Percentiles rank a stretch among this genome's conserved stretches.
Conservation (phyloP, 2,888 invertebrate species). For the Desoria tigrina region DNA sequence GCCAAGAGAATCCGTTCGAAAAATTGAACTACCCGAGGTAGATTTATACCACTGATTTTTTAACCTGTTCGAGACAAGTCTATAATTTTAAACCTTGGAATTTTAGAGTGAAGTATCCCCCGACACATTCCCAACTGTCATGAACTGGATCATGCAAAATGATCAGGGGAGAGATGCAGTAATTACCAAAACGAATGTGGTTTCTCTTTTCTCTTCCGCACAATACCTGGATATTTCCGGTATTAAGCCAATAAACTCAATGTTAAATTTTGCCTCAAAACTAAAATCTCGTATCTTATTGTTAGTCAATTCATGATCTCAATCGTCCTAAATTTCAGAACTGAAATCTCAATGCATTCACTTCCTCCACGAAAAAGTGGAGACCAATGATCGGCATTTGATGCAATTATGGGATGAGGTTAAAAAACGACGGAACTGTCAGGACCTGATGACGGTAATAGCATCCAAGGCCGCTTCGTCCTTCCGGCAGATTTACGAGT, state of each 20-base stretch:
- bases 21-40: slow-evolving; percentile 46
- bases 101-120: slow-evolving; percentile 28
- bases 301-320: too few relatives aligned
- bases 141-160: slow-evolving; percentile 51
- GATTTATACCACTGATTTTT: slow-evolving; percentile 1
- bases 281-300: background rate
- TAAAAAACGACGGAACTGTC: slow-evolving; percentile 26
- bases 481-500: slow-evolving; percentile 42
- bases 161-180: slow-evolving; percentile 27
- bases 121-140: slow-evolving; percentile 42
- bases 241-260: slow-evolving; percentile 2
- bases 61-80: too few relatives aligned
- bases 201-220: slow-evolving; percentile 39
- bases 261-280: background rate
- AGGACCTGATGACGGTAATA: slow-evolving; percentile 38
- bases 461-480: slow-evolving; percentile 39
- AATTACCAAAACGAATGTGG: slow-evolving; percentile 41
- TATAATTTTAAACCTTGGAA: too few relatives aligned
- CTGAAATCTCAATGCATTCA: slow-evolving; percentile 41
- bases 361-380: slow-evolving; percentile 40
- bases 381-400: slow-evolving; percentile 39
- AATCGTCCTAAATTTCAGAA: slow-evolving; percentile 28
- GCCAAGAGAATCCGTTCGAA: slow-evolving; percentile 36
- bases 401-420: slow-evolving; percentile 47
- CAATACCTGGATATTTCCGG: slow-evolving; percentile 39